A percentile compares a stretch with the other conserved stretches of the same genome.
These are phyloP conservation scores for Myripristis murdjan DNA, from an alignment of 2,797 vertebrate species.

Conservation along the genomic window DNA sequence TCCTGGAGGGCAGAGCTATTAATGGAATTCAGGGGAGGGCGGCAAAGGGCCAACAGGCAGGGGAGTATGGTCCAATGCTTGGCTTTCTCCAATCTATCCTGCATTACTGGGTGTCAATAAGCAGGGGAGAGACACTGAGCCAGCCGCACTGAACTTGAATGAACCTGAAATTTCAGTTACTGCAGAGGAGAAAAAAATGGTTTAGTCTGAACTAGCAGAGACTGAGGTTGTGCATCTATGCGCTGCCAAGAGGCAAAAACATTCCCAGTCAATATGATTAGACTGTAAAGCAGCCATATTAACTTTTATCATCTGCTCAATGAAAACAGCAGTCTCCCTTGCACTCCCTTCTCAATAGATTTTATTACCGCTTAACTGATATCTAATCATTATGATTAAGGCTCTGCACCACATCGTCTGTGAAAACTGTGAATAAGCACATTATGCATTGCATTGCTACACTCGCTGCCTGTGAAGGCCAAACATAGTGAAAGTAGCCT, in stretches of 20 bases:
- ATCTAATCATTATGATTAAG: conserved; percentile 72
- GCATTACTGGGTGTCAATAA: conserved; percentile 75
- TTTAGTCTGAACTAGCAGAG: conserved; percentile 21
- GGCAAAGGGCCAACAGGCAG: conserved; percentile 59
- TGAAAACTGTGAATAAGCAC: conserved; percentile 59
- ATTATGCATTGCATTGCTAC: conserved; percentile 19
- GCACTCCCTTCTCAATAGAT: conserved; percentile 37
- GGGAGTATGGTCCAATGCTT: conserved; percentile 55
- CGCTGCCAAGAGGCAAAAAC: conserved; percentile 26
- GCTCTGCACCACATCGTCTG: conserved; percentile 37
- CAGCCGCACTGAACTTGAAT: conserved; percentile 50
- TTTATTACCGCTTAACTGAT: conserved; percentile 61
- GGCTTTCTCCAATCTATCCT: conserved; percentile 66
- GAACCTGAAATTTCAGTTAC: conserved; percentile 69
- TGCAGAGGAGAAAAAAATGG: conserved; percentile 13
- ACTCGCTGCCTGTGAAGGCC: conserved; percentile 32
- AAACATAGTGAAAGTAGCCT: conserved; percentile 79
- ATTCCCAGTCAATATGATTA: conserved; percentile 36
- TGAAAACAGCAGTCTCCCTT: conserved; percentile 44
- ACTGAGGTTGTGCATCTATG: conserved; percentile 15
- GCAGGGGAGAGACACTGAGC: conserved; percentile 41
- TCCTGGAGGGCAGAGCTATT: conserved; percentile 79
- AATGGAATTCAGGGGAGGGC: conserved; percentile 72
- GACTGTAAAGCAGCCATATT: conserved; percentile 37
- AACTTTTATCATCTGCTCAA: conserved; percentile 45